Percentiles rank a stretch among this genome's conserved stretches.
Evolutionary conservation across 2,113 vertebrate species (phyloP).

Genomic region (Hypomesus transpacificus): DNA sequence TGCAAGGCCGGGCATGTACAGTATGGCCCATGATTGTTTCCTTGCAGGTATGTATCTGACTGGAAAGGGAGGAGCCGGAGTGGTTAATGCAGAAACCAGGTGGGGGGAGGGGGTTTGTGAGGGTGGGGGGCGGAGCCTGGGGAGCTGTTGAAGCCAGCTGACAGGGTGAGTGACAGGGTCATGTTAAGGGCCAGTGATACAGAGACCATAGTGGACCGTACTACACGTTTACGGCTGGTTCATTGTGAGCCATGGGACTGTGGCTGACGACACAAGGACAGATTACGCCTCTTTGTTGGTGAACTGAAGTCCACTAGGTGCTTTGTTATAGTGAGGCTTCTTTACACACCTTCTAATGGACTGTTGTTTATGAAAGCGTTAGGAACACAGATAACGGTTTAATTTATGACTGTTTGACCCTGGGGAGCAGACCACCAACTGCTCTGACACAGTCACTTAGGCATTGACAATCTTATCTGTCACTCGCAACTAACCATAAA

Average conservation of each 20-base stretch:
- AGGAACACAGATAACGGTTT: constrained; percentile 29
- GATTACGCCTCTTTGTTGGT: neutral
- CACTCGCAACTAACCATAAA: constrained; percentile 30
- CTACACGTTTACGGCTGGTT: neutral
- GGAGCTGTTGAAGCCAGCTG: constrained; percentile 22
- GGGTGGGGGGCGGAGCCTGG: constrained; percentile 38
- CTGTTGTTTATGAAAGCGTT: constrained; percentile 24
- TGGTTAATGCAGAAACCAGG: constrained; percentile 61
- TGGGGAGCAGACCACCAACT: constrained; percentile 2
- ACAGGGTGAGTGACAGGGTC: neutral
- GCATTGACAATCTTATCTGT: constrained; percentile 14
- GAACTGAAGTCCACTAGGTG: no score
- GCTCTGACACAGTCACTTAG: constrained; percentile 1
- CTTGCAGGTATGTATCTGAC: constrained; percentile 47
- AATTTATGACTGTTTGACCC: constrained; percentile 30
- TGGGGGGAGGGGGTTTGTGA: constrained; percentile 17
- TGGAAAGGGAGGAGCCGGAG: constrained; percentile 31
- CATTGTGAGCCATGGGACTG: constrained; percentile 7
- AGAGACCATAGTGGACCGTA: neutral
- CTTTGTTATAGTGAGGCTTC: constrained; percentile 1
- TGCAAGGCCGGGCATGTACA: constrained; percentile 54
- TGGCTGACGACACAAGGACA: neutral
- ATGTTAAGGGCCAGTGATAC: neutral
- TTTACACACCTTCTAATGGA: constrained; percentile 15
- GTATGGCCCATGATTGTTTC: constrained; percentile 55